These are phyloP conservation scores for Stenolophus ochropezus DNA, from an alignment of 2,888 invertebrate genomes.

Conservation along the genomic window DNA sequence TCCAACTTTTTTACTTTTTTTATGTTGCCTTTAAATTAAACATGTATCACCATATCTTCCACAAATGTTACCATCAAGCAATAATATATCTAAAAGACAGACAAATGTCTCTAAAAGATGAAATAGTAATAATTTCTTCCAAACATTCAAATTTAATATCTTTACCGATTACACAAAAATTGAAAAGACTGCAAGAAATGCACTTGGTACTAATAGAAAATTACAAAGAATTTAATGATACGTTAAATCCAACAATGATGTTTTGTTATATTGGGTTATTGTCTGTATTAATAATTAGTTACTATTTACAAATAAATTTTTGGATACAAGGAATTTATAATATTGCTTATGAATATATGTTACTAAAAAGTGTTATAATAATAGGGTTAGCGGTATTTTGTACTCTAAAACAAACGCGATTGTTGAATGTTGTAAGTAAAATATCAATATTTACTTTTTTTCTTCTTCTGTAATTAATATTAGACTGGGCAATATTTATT, in stretches of 20 bases:
- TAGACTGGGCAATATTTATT: no score
- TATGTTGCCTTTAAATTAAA: conserved; percentile 9
- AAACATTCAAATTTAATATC: not conserved
- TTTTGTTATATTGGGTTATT: conserved; percentile 19
- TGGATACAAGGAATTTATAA: not conserved
- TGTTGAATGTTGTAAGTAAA: conserved; percentile 39
- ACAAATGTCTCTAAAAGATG: not conserved
- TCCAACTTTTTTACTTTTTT: not conserved
- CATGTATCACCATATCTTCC: not conserved
- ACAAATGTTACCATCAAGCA: conserved; percentile 3
- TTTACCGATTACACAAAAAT: not conserved
- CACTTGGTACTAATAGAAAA: conserved; percentile 27
- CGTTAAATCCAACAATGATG: conserved; percentile 6
- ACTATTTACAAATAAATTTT: conserved; percentile 18
- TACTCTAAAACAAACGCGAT: not conserved
- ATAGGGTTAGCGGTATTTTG: not conserved
- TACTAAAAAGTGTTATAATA: not conserved
- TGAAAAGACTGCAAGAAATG: conserved; percentile 29
- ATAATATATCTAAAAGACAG: not conserved
- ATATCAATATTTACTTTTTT: not conserved
- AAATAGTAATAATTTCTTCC: conserved; percentile 5
- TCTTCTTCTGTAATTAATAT: no score
- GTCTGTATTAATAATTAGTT: conserved; percentile 28
- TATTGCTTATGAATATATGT: not conserved
- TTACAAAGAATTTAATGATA: conserved; percentile 24